Evolutionary conservation across 2,113 vertebrate genomes (phyloP), one percentile per base, ranked within the genome.

Genomic region (Sprattus sprattus): DNA sequence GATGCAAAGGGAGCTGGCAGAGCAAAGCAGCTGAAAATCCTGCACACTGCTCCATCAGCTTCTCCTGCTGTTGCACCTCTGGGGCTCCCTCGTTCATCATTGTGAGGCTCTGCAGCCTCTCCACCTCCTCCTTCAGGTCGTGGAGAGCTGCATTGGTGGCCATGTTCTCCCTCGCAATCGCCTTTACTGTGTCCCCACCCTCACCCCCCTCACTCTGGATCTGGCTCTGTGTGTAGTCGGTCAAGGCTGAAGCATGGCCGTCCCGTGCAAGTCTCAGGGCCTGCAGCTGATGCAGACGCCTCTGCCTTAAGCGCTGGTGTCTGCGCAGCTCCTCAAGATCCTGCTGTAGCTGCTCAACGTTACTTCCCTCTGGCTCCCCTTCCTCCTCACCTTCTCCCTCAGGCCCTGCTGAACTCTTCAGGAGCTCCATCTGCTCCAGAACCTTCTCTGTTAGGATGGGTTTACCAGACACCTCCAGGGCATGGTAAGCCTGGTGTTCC

Each of bases 221-320:
- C 25, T 39, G 71, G 71, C 71, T 78, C 25, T 78, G 71, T 16
- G 71, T 6, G 71, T 16, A 15, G 25, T 5, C 3, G 11, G 28
- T 13, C 15, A 78, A 2, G 13, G 71, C 28, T 13, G 32, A 32
- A 32, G 71, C 32, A 3, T 32, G 71, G 10, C 44, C 71, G 28
- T 78, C 71, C 71, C 71, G 28, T 4, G 13, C 10, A 10, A 15
- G 71, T 1, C 71, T 28, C 71, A 78, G 71, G 71, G 32, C 15
- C 28, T 78, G 71, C 71, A 78, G 71, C 71, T 78, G 71, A 11
- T 78, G 71, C 71, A 78, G 71, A 2, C 71, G 71, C 28, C 15
- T 78, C 25, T 78, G 71, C 4, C 71, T 78, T 11, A 16, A 28
- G 71, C 71, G 28, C 71, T 78, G 71, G 3, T 32, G 71, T 39